Base-by-base conservation (phyloP, 2,797 vertebrate species). In the Myotis planiceps region DNA sequence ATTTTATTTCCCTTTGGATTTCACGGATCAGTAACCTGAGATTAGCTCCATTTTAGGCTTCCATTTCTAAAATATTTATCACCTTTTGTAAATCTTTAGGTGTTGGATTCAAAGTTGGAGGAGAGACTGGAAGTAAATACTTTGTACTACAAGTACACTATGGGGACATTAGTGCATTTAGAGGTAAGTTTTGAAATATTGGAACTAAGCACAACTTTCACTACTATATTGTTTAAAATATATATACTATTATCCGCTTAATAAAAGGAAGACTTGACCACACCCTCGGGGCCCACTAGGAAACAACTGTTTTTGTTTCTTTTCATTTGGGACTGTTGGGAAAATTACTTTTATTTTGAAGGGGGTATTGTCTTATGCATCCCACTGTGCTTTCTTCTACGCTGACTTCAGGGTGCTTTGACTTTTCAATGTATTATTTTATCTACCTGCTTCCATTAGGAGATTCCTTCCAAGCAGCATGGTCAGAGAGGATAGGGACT, bases 91-190 rank as follows among this genome's bases (percentile, higher is more conserved):
- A 94, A 86, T 97, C 66, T 90, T 92, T 97, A 99, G 99, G 99
- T 98, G 99, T 99, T 96, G 99, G 99, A 90, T 99, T 99, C 98
- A 99, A 99, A 99, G 99, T 99, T 94, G 99, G 99, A 97, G 99
- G 98, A 97, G 98, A 98, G 96, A 98, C 99, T 3, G 99, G 98
- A 94, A 99, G 98, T 95, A 99, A 99, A 97, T 99, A 99, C 97
- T 99, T 99, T 97, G 99, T 99, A 94, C 99, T 99, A 34, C 99
- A 99, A 96, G 99, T 99, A 45, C 99, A 99, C 98, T 99, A 99
- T 95, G 99, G 99, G n/a, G 99, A 99, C 85, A 76, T 99, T 90
- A 97, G 95, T 97, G 99, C 99, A 97, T 99, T 99, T 95, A 99
- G 97, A 99, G 99, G 99, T 99, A 98, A 83, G 99, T 97, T 85